Base-by-base conservation (phyloP, 1,140 invertebrate species). In the Frieseomelitta varia region DNA sequence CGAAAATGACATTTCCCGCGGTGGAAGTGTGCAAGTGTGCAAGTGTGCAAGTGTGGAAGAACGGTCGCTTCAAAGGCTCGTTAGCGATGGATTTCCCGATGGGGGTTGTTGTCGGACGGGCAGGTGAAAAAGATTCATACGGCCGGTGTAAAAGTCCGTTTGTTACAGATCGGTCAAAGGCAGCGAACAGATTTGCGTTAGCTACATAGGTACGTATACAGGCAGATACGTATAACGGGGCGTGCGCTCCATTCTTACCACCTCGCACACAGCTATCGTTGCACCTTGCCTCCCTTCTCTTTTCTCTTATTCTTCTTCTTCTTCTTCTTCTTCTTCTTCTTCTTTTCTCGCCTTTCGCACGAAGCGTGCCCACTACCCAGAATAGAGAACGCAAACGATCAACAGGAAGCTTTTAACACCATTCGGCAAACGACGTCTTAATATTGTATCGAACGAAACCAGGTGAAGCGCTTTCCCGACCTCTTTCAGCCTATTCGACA, bases 31-130 rank as follows among this genome's bases (percentile, higher is more conserved):
- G 4, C 4, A 39, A 47, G 39, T 8, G 39, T 47, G 4, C 4
- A 39, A 47, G 39, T 8, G 39, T 47, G 39, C 39, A 47, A 47
- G 39, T 6, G 51, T 63, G 39, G 51, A 65, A 77, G 79, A 69
- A 71, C 61, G 78, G 73, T n/a, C 74, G 81, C 71, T 80, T 91
- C 76, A 91, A 91, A 90, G 87, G 86, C 86, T 91, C 86, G 91
- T 91, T 91, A 91, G 81, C 24, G 53, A 55, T 39, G 58, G 73
- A 53, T 73, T 39, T 51, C 30, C 80, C 56, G 79, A 58, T 80
- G 67, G 63, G 74, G 81, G 56, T 84, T 86, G 68, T 83, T 81
- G 74, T 88, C 74, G 74, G 68, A 80, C 81, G 27, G 77, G 72
- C 83, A 87, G 56, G 85, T 74, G 47, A 67, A 78, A 77, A 68